Evolutionary conservation across 2,888 invertebrate genomes (phyloP).

Genomic region (Acanthoscelides obtectus): DNA sequence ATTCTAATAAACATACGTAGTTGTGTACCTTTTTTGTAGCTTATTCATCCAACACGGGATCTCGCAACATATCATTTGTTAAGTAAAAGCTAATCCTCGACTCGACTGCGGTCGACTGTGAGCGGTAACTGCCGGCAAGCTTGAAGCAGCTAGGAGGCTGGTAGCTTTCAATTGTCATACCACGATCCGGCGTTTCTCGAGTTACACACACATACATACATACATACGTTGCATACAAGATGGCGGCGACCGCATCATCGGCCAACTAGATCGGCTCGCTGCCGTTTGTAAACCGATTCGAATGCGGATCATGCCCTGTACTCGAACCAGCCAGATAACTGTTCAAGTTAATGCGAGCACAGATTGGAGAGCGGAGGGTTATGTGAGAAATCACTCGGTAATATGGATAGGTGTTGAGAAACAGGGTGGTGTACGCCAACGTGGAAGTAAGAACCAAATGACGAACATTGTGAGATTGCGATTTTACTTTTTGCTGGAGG

Average conservation of each 20-base stretch:
- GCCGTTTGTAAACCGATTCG: not conserved
- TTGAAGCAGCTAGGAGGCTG: not conserved
- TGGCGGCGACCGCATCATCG: not conserved
- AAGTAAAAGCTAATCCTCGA: not conserved
- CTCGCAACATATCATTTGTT: too few relatives aligned
- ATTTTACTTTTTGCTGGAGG: too few relatives aligned
- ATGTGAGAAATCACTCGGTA: too few relatives aligned
- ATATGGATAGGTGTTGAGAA: too few relatives aligned
- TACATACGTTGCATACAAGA: not conserved
- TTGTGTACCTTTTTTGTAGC: too few relatives aligned
- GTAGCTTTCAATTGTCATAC: not conserved
- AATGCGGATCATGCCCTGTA: not conserved
- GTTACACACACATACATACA: not conserved
- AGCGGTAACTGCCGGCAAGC: too few relatives aligned
- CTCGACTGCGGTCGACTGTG: not conserved
- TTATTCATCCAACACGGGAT: too few relatives aligned
- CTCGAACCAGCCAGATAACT: not conserved
- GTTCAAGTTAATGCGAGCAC: not conserved
- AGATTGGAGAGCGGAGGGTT: not conserved
- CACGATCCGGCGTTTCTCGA: not conserved
- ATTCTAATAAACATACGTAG: too few relatives aligned
- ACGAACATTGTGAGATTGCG: too few relatives aligned
- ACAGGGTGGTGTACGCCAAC: too few relatives aligned
- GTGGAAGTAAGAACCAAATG: too few relatives aligned
- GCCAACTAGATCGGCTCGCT: not conserved